These are phyloP conservation scores for Leptinotarsa peninsularis DNA, from an alignment of 2,888 invertebrate species.

Conservation along the genomic window DNA sequence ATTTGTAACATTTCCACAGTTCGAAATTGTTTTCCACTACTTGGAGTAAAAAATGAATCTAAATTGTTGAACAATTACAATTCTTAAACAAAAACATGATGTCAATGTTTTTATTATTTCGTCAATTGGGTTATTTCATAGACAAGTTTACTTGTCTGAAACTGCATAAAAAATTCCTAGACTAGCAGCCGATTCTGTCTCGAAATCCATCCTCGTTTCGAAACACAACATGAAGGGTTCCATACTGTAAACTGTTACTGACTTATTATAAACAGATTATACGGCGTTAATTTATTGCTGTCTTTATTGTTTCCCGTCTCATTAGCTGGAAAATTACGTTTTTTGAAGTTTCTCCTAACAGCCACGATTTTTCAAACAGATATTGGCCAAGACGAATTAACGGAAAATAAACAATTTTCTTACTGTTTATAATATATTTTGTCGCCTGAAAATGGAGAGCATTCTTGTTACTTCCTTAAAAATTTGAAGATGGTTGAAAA, in stretches of 20 bases:
- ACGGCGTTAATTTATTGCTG: slow-evolving; percentile 59
- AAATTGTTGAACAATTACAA: too few relatives aligned
- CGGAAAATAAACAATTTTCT: slow-evolving; percentile 37
- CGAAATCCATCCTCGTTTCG: slow-evolving; percentile 25
- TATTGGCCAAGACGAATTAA: slow-evolving; percentile 22
- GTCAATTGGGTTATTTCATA: too few relatives aligned
- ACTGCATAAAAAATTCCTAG: background rate
- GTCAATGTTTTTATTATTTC: too few relatives aligned
- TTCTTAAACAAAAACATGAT: too few relatives aligned
- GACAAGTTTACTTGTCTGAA: background rate
- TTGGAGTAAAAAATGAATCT: too few relatives aligned
- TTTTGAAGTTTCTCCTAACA: slow-evolving; percentile 41
- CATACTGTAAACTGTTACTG: slow-evolving; percentile 59
- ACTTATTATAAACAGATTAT: slow-evolving; percentile 62
- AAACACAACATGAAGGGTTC: slow-evolving; percentile 51
- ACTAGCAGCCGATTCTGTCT: slow-evolving; percentile 23
- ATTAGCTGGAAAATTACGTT: slow-evolving; percentile 47
- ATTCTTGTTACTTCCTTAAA: background rate
- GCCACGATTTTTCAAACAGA: slow-evolving; percentile 34
- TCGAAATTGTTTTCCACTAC: too few relatives aligned
- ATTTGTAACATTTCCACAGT: too few relatives aligned
- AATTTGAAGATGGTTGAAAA: background rate
- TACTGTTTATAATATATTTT: slow-evolving; percentile 33
- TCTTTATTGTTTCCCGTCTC: slow-evolving; percentile 58
- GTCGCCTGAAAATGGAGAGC: slow-evolving; percentile 34